Evolutionary conservation across 2,113 vertebrate species (phyloP).

Genomic region (Todiramphus saurophagus): DNA sequence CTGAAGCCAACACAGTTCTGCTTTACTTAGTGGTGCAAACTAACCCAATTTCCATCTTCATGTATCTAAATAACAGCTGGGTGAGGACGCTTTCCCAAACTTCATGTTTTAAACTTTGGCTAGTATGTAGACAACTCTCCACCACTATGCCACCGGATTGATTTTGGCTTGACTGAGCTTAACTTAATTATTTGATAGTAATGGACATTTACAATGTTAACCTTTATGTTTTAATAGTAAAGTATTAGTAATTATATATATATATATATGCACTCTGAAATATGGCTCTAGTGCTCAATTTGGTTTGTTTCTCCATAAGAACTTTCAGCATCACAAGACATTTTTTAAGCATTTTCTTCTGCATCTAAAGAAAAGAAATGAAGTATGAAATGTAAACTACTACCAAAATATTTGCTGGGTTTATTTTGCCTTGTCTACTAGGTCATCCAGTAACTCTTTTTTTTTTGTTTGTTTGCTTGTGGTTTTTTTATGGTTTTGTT

Average conservation of each 20-base stretch:
- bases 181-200: not conserved
- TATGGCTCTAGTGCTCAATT: not conserved
- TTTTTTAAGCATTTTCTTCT: not conserved
- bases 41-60: constrained; percentile 26
- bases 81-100: not conserved
- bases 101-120: not conserved
- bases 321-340: not conserved
- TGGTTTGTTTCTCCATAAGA: not conserved
- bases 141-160: not conserved
- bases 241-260: not conserved
- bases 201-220: not conserved
- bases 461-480: too few relatives aligned
- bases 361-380: not conserved
- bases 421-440: not conserved
- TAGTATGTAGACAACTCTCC: not conserved
- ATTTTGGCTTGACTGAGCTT: not conserved
- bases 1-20: constrained; percentile 33
- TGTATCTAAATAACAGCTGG: not conserved
- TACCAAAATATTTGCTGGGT: not conserved
- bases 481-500: not conserved
- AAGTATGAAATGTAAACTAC: not conserved
- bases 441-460: not conserved
- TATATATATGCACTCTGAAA: not conserved
- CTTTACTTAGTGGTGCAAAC: constrained; percentile 37
- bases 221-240: not conserved